Conservation (phyloP, 2,113 vertebrate species). For the Bos indicus region DNA sequence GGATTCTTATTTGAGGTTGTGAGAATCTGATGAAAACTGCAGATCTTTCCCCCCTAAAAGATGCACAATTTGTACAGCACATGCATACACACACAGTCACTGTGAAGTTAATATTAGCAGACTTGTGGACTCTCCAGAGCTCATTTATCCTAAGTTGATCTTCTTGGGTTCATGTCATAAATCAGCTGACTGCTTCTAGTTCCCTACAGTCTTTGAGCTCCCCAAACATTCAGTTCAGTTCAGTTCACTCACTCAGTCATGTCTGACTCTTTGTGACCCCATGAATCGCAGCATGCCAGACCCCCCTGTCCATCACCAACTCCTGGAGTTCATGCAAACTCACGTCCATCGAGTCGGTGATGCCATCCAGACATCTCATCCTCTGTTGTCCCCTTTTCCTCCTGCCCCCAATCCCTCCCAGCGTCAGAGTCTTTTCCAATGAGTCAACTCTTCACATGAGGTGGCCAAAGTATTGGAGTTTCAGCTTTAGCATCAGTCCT, state of each 20-base stretch:
- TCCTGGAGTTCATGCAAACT: accelerated
- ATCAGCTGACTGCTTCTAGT: not conserved
- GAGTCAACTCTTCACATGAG: too few relatives aligned
- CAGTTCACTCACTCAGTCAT: too few relatives aligned
- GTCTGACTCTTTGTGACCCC: too few relatives aligned
- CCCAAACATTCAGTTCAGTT: not conserved
- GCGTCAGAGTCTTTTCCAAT: too few relatives aligned
- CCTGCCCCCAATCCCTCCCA: too few relatives aligned
- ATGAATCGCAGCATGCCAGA: accelerated
- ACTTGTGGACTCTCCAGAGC: not conserved
- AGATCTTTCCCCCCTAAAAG: not conserved
- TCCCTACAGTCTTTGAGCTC: not conserved
- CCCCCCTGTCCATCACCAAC: too few relatives aligned
- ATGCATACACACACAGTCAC: not conserved
- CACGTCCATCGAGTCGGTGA: accelerated
- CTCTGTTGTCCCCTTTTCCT: too few relatives aligned
- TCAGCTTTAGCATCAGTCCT: too few relatives aligned
- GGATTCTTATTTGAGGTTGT: not conserved
- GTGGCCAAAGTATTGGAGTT: too few relatives aligned
- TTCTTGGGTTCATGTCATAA: not conserved
- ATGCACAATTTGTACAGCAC: not conserved
- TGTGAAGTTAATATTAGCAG: not conserved
- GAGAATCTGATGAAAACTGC: not conserved
- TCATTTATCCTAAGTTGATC: not conserved
- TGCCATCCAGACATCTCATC: too few relatives aligned